Percentiles rank a stretch among this genome's conserved stretches.
These are phyloP conservation scores for Climacteris rufus DNA, from an alignment of 2,113 vertebrate genomes.

Conservation along the genomic window DNA sequence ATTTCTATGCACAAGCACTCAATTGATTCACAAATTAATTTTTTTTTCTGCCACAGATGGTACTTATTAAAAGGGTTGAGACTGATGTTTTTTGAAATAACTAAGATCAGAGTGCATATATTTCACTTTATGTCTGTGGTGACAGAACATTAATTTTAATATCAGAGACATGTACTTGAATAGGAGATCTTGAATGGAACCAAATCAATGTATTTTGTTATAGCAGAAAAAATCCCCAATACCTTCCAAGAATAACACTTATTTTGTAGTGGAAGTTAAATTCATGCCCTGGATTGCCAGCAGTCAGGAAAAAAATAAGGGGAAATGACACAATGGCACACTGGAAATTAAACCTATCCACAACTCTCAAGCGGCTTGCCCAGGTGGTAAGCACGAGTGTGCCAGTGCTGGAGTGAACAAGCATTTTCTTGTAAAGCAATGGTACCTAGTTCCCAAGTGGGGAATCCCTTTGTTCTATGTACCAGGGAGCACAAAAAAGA, in stretches of 20 bases:
- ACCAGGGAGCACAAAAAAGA: not conserved
- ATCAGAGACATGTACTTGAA: not conserved
- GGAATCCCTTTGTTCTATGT: not conserved
- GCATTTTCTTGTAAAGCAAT: not conserved
- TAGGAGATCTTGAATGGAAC: not conserved
- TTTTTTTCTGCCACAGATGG: not conserved
- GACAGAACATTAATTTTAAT: constrained; percentile 8
- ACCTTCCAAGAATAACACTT: not conserved
- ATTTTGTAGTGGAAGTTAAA: not conserved
- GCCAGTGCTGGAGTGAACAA: not conserved
- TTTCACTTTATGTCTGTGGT: not conserved
- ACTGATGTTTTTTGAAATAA: not conserved
- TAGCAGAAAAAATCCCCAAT: not conserved
- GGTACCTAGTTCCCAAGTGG: not conserved
- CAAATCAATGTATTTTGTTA: not conserved
- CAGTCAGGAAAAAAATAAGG: not conserved
- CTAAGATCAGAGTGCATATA: not conserved
- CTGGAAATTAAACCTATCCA: not conserved
- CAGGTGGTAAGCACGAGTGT: not conserved
- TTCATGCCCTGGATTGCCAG: not conserved
- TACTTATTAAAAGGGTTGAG: not conserved
- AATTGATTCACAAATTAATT: not conserved
- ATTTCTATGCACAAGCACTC: not conserved
- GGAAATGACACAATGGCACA: not conserved
- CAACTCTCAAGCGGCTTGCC: not conserved